These are phyloP conservation scores for Thamnophis sirtalis DNA, from an alignment of 2,113 vertebrate species.

Conservation along the genomic window DNA sequence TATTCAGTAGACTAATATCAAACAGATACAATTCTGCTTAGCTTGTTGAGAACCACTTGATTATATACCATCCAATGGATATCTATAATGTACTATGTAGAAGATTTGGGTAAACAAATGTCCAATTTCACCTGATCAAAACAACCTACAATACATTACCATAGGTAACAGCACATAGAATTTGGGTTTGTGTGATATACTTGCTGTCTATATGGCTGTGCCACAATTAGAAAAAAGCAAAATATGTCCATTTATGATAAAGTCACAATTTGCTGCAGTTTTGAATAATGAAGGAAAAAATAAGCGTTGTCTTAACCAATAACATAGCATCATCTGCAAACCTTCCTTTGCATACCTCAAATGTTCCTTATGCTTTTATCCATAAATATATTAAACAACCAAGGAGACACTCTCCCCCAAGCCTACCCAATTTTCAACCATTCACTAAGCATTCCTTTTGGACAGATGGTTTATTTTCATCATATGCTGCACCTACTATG, in stretches of 20 bases:
- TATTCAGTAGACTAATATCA: neutral
- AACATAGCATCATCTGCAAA: neutral
- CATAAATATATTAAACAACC: neutral
- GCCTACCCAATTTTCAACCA: neutral
- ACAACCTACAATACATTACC: neutral
- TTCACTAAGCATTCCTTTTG: neutral
- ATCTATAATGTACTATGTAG: neutral
- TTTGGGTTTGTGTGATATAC: neutral
- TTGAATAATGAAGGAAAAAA: neutral
- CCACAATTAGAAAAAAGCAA: neutral
- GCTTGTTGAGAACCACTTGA: neutral
- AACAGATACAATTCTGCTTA: neutral
- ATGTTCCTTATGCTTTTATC: neutral
- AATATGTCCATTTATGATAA: neutral
- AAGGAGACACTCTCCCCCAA: neutral
- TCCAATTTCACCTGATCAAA: neutral
- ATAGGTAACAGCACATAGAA: neutral
- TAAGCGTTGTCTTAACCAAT: neutral
- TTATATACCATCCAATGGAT: neutral
- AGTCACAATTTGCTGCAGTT: neutral
- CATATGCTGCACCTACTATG: neutral
- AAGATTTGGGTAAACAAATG: neutral
- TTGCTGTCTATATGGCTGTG: neutral
- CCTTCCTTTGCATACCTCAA: neutral
- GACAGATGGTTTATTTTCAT: neutral